Evolutionary conservation across 2,797 vertebrate species (phyloP).

Genomic region (Aeoliscus strigatus): DNA sequence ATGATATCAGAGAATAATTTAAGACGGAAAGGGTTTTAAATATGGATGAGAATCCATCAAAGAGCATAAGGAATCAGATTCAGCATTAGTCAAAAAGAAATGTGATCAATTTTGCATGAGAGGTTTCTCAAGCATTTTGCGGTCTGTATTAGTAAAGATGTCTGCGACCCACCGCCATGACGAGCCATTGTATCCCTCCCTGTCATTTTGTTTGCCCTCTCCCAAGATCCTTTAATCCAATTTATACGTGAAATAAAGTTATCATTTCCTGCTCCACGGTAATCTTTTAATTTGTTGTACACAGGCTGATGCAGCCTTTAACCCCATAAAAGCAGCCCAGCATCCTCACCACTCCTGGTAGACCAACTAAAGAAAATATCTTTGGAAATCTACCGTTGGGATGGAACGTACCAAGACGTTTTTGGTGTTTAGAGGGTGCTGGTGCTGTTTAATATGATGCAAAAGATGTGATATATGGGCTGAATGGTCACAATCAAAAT

Average conservation of each 20-base stretch:
- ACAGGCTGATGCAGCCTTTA: background rate
- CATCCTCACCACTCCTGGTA: background rate
- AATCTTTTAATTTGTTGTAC: constrained; percentile 16
- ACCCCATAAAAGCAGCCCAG: background rate
- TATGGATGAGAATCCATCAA: constrained; percentile 54
- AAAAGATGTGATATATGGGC: no score
- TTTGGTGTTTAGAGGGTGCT: no score
- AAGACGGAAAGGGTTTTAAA: constrained; percentile 39
- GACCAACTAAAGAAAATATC: no score
- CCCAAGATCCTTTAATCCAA: constrained; percentile 3
- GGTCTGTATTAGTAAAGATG: constrained; percentile 21
- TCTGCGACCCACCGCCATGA: constrained; percentile 35
- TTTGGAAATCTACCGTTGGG: no score
- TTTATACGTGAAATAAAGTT: constrained; percentile 18
- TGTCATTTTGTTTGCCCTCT: constrained; percentile 10
- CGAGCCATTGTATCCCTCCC: constrained; percentile 6
- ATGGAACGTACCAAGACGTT: no score
- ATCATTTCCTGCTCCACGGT: constrained; percentile 1
- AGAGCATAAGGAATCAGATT: constrained; percentile 47
- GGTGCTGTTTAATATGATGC: no score
- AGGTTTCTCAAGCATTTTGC: constrained; percentile 51
- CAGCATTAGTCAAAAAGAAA: constrained; percentile 30
- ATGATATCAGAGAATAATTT: constrained; percentile 46
- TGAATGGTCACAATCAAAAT: no score
- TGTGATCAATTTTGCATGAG: constrained; percentile 54